A percentile compares a stretch with the other conserved stretches of the same genome.
These are phyloP conservation scores for Cryptosula pallasiana DNA, from an alignment of 2,888 invertebrate genomes.

Conservation along the genomic window DNA sequence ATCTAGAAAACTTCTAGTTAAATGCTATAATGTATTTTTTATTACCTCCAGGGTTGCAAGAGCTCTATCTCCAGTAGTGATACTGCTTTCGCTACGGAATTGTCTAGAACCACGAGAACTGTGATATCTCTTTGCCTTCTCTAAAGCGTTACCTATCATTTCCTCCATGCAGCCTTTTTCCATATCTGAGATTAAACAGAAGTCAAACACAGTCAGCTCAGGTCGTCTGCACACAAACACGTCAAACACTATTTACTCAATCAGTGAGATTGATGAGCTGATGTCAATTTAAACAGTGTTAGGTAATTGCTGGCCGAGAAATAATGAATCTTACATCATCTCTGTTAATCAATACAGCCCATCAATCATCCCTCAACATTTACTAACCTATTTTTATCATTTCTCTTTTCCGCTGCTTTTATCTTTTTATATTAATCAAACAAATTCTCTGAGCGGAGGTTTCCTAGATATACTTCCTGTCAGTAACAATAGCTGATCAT, in stretches of 20 bases:
- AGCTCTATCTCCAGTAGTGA: constrained; percentile 5
- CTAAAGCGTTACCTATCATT: constrained; percentile 6
- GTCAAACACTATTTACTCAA: no score
- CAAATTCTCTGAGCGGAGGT: background rate
- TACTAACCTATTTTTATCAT: background rate
- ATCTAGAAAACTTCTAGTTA: no score
- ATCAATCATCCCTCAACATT: background rate
- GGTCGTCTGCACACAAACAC: no score
- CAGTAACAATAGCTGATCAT: no score
- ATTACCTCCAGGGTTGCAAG: constrained; percentile 13
- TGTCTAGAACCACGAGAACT: constrained; percentile 7
- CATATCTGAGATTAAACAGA: background rate
- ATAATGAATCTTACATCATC: no score
- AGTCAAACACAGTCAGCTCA: background rate
- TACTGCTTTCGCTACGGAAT: constrained; percentile 19
- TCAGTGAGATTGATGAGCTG: background rate
- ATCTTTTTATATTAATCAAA: background rate
- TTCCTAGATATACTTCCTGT: background rate
- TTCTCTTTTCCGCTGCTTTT: background rate
- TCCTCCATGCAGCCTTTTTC: constrained; percentile 20
- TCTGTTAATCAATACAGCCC: no score
- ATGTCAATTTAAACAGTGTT: background rate
- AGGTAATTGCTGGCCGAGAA: background rate
- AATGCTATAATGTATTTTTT: no score
- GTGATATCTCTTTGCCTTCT: background rate